phyloP scores from a whole-genome alignment of 2,888 invertebrate genomes.

The Pandemis cinnamomeana region DNA sequence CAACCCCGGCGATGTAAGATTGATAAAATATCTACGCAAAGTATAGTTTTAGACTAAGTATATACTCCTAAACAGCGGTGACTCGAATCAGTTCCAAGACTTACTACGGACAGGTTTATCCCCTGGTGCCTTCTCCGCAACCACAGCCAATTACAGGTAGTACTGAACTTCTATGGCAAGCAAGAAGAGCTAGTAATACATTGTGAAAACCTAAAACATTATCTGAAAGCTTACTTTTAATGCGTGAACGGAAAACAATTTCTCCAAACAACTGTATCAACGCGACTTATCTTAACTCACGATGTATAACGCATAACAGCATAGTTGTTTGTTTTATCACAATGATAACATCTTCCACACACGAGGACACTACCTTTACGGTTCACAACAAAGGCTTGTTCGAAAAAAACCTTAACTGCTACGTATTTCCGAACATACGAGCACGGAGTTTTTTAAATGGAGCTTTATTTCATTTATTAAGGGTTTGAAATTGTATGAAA shows the following conservation, averaged over 20 bases:
- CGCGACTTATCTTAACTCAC: conserved; percentile 11
- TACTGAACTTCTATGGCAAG: neutral
- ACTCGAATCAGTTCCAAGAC: no score
- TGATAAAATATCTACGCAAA: no score
- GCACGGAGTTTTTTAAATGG: neutral
- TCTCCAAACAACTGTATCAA: conserved; percentile 28
- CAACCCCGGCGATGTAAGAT: no score
- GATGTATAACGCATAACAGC: conserved; percentile 21
- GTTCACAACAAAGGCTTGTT: conserved; percentile 14
- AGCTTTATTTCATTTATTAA: neutral
- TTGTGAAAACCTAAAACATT: neutral
- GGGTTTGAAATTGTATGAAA: conserved; percentile 53
- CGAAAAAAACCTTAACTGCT: neutral
- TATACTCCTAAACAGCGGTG: no score
- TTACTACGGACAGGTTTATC: no score
- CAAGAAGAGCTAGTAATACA: neutral
- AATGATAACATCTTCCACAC: conserved; percentile 34
- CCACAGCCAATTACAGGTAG: neutral
- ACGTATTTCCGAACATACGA: conserved; percentile 5
- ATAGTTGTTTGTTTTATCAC: conserved; percentile 36
- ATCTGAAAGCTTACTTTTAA: neutral
- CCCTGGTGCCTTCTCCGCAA: neutral
- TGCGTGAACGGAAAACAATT: conserved; percentile 11
- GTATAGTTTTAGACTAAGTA: no score
- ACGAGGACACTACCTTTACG: conserved; percentile 30